Percentiles rank a stretch among this genome's conserved stretches.
Conservation (phyloP, 1,140 invertebrate species). For the Caerostris darwini region DNA sequence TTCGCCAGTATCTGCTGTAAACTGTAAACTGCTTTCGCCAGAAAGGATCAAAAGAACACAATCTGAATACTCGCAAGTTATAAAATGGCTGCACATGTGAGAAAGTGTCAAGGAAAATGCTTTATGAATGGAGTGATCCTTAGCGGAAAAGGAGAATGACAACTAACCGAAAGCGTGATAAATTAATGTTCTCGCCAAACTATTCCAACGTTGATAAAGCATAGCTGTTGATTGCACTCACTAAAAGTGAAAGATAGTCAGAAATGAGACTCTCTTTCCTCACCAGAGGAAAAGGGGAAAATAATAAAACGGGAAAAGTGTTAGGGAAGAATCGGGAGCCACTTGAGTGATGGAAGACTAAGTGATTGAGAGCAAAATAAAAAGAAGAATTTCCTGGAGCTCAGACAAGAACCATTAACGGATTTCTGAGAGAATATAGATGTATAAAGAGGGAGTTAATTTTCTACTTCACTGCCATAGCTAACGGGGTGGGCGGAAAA, state of each 20-base stretch:
- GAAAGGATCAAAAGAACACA: background rate
- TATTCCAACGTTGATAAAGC: slow-evolving; percentile 72
- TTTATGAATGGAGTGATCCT: slow-evolving; percentile 8
- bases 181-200: slow-evolving; percentile 71
- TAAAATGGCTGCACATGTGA: background rate
- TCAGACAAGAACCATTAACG: slow-evolving; percentile 68
- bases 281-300: slow-evolving; percentile 4
- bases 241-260: slow-evolving; percentile 64
- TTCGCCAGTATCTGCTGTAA: background rate
- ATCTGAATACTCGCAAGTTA: background rate
- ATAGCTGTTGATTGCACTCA: slow-evolving; percentile 68
- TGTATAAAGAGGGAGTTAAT: slow-evolving; percentile 69
- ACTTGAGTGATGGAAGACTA: slow-evolving; percentile 50
- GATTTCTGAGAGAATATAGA: slow-evolving; percentile 71
- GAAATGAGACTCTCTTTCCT: slow-evolving; percentile 42
- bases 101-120: background rate
- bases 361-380: slow-evolving; percentile 71
- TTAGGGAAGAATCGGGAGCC: slow-evolving; percentile 24
- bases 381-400: slow-evolving; percentile 58
- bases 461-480: slow-evolving; percentile 61
- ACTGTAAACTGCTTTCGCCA: background rate
- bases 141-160: background rate
- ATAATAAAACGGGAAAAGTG: slow-evolving; percentile 9
- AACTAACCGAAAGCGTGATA: slow-evolving; percentile 49
- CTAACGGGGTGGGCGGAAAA: slow-evolving; percentile 46